Conservation (phyloP, 2,888 invertebrate species). For the Phalangium opilio region DNA sequence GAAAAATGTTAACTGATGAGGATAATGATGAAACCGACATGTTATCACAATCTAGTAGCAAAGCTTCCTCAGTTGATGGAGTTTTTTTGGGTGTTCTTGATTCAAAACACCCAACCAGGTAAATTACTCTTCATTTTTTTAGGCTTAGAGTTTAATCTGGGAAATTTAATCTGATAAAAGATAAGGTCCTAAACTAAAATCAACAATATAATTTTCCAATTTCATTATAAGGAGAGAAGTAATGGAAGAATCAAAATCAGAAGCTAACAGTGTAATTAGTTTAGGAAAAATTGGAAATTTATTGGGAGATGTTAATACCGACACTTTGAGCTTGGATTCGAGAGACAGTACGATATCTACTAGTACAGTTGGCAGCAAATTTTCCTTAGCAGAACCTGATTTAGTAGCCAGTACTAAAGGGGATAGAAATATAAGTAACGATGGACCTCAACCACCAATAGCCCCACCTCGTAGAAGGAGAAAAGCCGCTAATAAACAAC, state of each 20-base stretch:
- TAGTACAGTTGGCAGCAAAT: not conserved
- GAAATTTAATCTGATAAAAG: too few relatives aligned
- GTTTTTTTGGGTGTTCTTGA: slow-evolving; percentile 20
- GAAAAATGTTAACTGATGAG: slow-evolving; percentile 55
- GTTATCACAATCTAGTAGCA: slow-evolving; percentile 49
- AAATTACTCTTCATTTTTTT: too few relatives aligned
- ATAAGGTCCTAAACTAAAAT: too few relatives aligned
- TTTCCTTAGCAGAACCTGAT: slow-evolving; percentile 51
- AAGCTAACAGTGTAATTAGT: slow-evolving; percentile 63
- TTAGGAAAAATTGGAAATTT: slow-evolving; percentile 66
- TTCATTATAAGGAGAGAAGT: too few relatives aligned
- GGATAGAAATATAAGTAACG: slow-evolving; percentile 22
- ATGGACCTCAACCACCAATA: slow-evolving; percentile 43
- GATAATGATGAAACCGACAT: slow-evolving; percentile 41
- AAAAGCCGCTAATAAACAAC: slow-evolving; percentile 15
- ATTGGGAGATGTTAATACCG: slow-evolving; percentile 45
- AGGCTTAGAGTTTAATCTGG: too few relatives aligned
- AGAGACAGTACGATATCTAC: not conserved
- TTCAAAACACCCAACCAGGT: too few relatives aligned
- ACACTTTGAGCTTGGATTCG: not conserved
- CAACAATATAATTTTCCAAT: too few relatives aligned
- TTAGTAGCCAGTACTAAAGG: slow-evolving; percentile 77
- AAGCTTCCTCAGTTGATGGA: slow-evolving; percentile 61
- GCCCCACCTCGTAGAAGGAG: slow-evolving; percentile 69
- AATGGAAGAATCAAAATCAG: not conserved